Evolutionary conservation across 2,797 vertebrate genomes (phyloP).

Genomic region (Tolypeutes matacus): DNA sequence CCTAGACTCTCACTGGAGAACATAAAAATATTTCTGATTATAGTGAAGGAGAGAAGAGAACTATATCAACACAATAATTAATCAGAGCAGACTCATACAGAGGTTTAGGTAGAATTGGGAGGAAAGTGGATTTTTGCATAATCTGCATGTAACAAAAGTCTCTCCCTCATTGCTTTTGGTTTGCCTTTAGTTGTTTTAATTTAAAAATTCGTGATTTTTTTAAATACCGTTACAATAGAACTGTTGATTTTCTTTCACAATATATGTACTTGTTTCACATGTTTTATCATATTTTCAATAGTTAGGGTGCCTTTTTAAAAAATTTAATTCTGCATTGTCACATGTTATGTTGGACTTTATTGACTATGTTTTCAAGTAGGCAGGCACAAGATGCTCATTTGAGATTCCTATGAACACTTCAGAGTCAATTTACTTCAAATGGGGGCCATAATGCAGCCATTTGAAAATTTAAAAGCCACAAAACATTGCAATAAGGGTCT

Average conservation of each 20-base stretch:
- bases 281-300: not conserved
- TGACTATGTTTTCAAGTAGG: not conserved
- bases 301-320: not conserved
- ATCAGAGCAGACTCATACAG: not conserved
- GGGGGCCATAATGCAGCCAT: not conserved
- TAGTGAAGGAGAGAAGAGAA: not conserved
- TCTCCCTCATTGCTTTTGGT: not conserved
- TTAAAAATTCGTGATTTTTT: slow-evolving; percentile 18
- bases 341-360: not conserved
- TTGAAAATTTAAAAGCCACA: not conserved
- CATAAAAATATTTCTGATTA: not conserved
- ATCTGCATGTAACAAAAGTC: not conserved
- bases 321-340: not conserved
- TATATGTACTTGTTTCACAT: not conserved
- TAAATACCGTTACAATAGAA: not conserved
- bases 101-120: not conserved
- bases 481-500: not conserved
- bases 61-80: not conserved
- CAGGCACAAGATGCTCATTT: not conserved
- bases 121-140: not conserved
- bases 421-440: not conserved
- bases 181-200: not conserved
- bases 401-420: not conserved
- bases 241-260: not conserved
- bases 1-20: not conserved